These are phyloP conservation scores for Andrena bucephala DNA, from an alignment of 2,888 invertebrate genomes.

Conservation along the genomic window DNA sequence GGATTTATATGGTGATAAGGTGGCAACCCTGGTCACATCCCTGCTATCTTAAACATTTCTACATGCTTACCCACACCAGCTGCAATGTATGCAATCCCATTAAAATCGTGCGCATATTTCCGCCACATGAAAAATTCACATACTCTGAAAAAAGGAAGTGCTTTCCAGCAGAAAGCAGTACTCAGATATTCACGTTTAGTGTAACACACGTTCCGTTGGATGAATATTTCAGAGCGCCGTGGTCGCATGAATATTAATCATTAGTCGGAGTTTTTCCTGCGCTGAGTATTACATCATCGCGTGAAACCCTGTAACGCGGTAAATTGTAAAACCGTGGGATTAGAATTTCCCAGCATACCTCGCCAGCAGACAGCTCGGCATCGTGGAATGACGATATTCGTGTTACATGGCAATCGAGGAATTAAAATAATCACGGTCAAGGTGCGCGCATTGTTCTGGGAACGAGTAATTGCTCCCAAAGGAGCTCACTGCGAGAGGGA, in stretches of 20 bases:
- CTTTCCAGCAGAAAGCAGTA: too few relatives aligned
- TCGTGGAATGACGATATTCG: too few relatives aligned
- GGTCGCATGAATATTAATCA: constrained; percentile 57
- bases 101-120: too few relatives aligned
- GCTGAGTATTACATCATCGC: constrained; percentile 21
- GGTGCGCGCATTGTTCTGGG: constrained; percentile 1
- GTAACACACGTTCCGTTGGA: not conserved
- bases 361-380: not conserved
- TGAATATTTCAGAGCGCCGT: constrained; percentile 7
- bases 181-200: too few relatives aligned
- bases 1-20: too few relatives aligned
- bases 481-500: not conserved
- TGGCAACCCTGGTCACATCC: too few relatives aligned
- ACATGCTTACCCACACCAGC: too few relatives aligned
- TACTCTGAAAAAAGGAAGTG: too few relatives aligned
- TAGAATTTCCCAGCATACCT: constrained; percentile 7
- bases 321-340: not conserved
- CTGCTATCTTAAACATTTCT: too few relatives aligned
- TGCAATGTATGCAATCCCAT: too few relatives aligned
- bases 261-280: constrained; percentile 47
- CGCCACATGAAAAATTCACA: too few relatives aligned
- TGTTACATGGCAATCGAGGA: not conserved
- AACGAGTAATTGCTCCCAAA: constrained; percentile 1
- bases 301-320: constrained; percentile 15
- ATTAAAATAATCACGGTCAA: constrained; percentile 31